Percentiles rank a stretch among this genome's conserved stretches.
phyloP scores from a whole-genome alignment of 2,113 vertebrate species.

The Nipponia nippon region DNA sequence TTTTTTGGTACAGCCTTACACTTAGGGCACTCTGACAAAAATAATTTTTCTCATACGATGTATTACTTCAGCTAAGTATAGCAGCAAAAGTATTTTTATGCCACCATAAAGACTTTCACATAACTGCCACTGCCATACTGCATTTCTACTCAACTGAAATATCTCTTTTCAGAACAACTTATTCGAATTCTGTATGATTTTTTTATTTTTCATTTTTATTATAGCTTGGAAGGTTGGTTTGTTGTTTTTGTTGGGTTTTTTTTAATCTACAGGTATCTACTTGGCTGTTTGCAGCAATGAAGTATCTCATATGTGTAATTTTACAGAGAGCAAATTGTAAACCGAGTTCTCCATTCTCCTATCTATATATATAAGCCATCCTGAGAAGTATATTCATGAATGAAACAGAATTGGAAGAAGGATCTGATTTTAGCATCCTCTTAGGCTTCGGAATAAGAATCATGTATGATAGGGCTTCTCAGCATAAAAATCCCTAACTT shows the following conservation, averaged over 20 bases:
- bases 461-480: not conserved
- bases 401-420: not conserved
- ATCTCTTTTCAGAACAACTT: not conserved
- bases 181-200: not conserved
- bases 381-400: not conserved
- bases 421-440: not conserved
- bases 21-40: not conserved
- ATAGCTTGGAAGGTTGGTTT: not conserved
- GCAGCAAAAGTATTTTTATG: not conserved
- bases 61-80: not conserved
- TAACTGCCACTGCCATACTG: not conserved
- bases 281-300: not conserved
- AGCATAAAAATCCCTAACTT: not conserved
- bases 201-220: not conserved
- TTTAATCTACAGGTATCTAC: not conserved
- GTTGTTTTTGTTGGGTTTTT: not conserved
- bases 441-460: not conserved
- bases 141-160: not conserved
- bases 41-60: not conserved
- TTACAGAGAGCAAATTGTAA: not conserved
- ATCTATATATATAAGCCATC: not conserved
- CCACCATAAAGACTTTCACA: not conserved
- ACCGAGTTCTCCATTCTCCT: not conserved
- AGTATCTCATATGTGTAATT: conserved; percentile 23
- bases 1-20: not conserved